phyloP scores from a whole-genome alignment of 1,140 invertebrate genomes.

The Drosophila tsacasi region DNA sequence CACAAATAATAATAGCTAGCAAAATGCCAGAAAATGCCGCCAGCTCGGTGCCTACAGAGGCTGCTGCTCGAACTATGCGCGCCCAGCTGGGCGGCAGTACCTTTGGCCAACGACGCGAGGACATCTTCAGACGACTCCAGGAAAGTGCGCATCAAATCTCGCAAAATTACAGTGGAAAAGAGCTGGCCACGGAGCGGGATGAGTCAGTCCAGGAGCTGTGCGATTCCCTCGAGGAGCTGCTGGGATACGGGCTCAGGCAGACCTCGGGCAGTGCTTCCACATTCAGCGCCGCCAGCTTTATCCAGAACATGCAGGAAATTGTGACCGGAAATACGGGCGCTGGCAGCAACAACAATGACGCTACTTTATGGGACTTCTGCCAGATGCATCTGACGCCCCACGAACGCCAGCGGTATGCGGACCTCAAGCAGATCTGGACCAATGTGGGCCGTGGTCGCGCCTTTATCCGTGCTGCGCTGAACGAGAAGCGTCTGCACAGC shows the following conservation, averaged over 20 bases:
- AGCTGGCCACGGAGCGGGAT: conserved; percentile 93
- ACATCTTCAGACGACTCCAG: conserved; percentile 70
- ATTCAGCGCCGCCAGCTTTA: conserved; percentile 62
- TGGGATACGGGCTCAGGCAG: conserved; percentile 88
- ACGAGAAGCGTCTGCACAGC: conserved; percentile 93
- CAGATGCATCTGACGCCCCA: conserved; percentile 90
- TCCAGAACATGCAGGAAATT: conserved; percentile 81
- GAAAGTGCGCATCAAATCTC: conserved; percentile 90
- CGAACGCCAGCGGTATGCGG: conserved; percentile 91
- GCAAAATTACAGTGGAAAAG: conserved; percentile 91
- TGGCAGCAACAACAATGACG: conserved; percentile 44
- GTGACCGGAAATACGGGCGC: conserved; percentile 58
- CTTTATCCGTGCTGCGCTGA: conserved; percentile 93
- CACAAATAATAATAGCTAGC: conserved; percentile 18
- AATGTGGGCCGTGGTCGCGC: conserved; percentile 92
- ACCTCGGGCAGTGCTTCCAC: conserved; percentile 21
- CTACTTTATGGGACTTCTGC: conserved; percentile 88
- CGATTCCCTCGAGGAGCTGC: conserved; percentile 88
- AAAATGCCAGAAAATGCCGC: conserved; percentile 66
- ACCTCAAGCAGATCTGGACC: conserved; percentile 91
- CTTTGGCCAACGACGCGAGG: conserved; percentile 75
- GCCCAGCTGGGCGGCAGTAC: conserved; percentile 60
- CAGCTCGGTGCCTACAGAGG: conserved; percentile 36
- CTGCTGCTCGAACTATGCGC: conserved; percentile 19
- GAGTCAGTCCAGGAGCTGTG: conserved; percentile 87